Conservation (phyloP, 2,113 vertebrate genomes). For the Lynx canadensis region DNA sequence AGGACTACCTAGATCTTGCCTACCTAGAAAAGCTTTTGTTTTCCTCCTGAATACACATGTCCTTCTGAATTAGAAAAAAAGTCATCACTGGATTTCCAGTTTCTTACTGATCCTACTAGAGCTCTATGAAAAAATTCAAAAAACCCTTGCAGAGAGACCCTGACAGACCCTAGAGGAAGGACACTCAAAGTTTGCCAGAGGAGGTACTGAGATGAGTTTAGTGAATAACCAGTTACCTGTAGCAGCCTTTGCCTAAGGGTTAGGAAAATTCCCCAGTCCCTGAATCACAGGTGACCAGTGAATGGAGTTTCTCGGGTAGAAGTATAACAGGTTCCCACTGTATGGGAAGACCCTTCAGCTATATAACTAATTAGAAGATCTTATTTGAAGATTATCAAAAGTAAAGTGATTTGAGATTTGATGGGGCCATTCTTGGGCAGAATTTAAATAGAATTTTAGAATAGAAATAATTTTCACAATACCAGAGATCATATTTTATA, state of each 20-base stretch:
- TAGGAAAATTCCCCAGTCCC: background rate
- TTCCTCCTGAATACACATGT: background rate
- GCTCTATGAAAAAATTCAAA: background rate
- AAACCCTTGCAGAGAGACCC: background rate
- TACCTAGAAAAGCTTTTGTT: background rate
- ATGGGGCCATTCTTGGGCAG: background rate
- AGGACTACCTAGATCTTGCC: background rate
- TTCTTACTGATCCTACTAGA: background rate
- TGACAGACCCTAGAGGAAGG: background rate
- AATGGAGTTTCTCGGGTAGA: background rate
- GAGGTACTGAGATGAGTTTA: background rate
- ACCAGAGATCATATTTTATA: background rate
- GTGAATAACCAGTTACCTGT: background rate
- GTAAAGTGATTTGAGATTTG: background rate
- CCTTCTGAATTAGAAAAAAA: background rate
- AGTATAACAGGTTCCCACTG: background rate
- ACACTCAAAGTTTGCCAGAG: background rate
- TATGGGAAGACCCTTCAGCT: background rate
- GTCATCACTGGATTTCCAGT: background rate
- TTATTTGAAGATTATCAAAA: conserved; percentile 40
- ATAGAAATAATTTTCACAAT: background rate
- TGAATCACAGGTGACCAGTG: background rate
- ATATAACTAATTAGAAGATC: background rate
- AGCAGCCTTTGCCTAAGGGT: background rate
- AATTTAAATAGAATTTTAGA: conserved; percentile 38